Conservation (phyloP, 1,140 invertebrate species). For the Lerema accius region DNA sequence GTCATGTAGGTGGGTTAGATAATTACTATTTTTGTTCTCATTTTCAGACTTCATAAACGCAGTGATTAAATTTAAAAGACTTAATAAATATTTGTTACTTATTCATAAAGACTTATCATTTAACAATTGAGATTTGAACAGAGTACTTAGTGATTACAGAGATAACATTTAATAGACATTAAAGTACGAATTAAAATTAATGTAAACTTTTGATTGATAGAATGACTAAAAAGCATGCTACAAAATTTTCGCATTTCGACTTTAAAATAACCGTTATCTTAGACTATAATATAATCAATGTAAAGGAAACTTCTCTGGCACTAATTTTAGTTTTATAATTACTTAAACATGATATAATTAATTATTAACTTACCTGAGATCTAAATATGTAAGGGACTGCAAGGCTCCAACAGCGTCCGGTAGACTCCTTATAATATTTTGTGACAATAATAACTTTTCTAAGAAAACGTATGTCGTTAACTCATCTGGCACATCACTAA, state of each 20-base stretch:
- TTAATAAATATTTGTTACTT: constrained; percentile 2
- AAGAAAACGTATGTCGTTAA: constrained; percentile 93
- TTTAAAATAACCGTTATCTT: no score
- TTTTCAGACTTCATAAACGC: neutral
- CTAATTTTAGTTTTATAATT: no score
- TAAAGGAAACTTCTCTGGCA: no score
- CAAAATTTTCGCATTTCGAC: no score
- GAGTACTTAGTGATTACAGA: no score
- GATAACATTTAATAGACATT: no score
- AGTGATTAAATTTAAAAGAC: neutral
- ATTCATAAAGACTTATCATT: neutral
- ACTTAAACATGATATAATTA: no score
- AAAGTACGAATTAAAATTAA: no score
- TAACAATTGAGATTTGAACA: neutral
- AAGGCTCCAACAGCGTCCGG: constrained; percentile 92
- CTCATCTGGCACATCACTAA: constrained; percentile 94
- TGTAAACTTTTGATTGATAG: no score
- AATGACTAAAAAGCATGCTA: no score
- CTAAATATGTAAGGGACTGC: constrained; percentile 93
- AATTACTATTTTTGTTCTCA: neutral
- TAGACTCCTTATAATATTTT: constrained; percentile 94
- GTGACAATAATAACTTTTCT: constrained; percentile 93
- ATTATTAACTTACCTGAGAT: constrained; percentile 92
- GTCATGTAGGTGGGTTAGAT: neutral
- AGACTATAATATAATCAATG: no score